Conservation (phyloP, 2,888 invertebrate genomes). For the Drosophila quinaria region DNA sequence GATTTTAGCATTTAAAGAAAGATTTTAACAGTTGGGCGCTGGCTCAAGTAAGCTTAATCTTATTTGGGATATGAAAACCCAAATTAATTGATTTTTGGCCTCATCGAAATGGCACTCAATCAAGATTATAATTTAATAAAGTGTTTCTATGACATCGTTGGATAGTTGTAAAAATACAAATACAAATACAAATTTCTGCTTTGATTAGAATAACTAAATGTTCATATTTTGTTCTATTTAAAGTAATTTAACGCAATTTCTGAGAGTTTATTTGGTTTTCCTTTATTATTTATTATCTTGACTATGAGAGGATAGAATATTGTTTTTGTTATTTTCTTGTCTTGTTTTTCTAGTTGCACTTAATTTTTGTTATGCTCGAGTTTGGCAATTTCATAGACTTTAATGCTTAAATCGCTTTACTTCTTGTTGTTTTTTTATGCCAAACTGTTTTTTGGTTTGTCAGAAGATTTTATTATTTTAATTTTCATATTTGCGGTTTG, state of each 20-base stretch:
- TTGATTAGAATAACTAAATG: constrained; percentile 2
- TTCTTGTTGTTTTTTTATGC: constrained; percentile 10
- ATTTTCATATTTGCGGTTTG: constrained; percentile 46
- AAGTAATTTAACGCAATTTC: constrained; percentile 18
- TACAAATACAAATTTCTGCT: neutral
- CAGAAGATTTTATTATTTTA: constrained; percentile 37
- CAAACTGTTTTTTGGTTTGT: constrained; percentile 18
- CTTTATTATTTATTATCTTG: constrained; percentile 17
- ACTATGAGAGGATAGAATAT: constrained; percentile 1
- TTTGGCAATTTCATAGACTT: constrained; percentile 12
- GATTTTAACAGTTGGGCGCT: too few relatives aligned
- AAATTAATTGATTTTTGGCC: neutral
- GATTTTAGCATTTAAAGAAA: too few relatives aligned
- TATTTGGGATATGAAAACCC: neutral
- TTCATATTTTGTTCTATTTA: neutral
- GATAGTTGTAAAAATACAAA: neutral
- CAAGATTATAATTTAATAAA: neutral
- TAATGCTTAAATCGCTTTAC: constrained; percentile 30
- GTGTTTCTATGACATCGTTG: neutral
- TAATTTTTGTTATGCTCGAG: constrained; percentile 2
- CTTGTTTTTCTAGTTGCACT: neutral
- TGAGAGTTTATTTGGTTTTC: constrained; percentile 24
- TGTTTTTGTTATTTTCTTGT: constrained; percentile 1
- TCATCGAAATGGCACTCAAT: neutral
- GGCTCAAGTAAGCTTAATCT: neutral